Evolutionary conservation across 2,888 invertebrate genomes (phyloP), one percentile per base, ranked within the genome.

Genomic region (Parascotia fuliginaria): DNA sequence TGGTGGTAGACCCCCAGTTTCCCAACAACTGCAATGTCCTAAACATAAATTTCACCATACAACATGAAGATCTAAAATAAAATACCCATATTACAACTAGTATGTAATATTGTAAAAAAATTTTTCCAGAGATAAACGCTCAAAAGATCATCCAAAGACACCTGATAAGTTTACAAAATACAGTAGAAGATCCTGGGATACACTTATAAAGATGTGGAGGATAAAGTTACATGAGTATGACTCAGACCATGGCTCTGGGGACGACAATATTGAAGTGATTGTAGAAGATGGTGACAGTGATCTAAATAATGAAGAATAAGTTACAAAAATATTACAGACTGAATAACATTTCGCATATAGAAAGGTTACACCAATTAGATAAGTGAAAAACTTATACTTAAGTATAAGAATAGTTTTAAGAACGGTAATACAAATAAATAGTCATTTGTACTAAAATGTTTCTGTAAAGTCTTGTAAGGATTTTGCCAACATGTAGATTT

Each of bases 171-270:
- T 94, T 75, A 80, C 94, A 16, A 97, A 98, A 85, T 98, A 97
- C 84, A 98, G 98, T 68, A 94, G 99, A 32, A 93, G 99, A 62
- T 98, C 97, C 9, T 99, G 98, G 96, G 99, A 99, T 82, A 95
- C 95, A 19, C 93, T 98, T 61, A 94, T 98, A 0, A 96, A 95
- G 80, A 93, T 96, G 50, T 98, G 98, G 98, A 94, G 98, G 41
- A 94, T 95, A 71, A 94, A 95, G 65, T 89, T 98, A 36, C 98
- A 98, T 79, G 92, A 93, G 54, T 98, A 95, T 93, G 97, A 97
- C 82, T 93, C 94, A 22, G 66, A 70, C 27, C 46, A 37, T 7
- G 33, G 34, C 13, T 61, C 61, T 13, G 60, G 62, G 19, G 53
- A 53, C 3, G 48, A 44, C 31, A 42, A 38, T 14, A 48, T 48